Base-by-base conservation (phyloP, 2,797 vertebrate genomes). In the Cuculus canorus region DNA sequence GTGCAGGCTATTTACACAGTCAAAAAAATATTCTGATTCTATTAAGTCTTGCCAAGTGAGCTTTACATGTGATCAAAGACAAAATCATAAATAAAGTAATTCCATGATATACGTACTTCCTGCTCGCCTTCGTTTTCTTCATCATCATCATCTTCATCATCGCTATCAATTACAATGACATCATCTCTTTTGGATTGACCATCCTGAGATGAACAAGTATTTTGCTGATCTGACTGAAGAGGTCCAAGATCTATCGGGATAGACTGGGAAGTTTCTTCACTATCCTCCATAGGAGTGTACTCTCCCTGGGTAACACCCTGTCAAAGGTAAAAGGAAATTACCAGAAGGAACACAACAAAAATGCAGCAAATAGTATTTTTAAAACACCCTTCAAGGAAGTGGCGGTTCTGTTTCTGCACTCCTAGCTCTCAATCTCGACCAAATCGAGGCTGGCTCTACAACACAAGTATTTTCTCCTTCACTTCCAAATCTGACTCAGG, bases 91-190 rank as follows among this genome's bases (percentile, higher is more conserved):
- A 25, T 32, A 57, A 73, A 66, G 23, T 48, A 71, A 89, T 30
- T 82, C 52, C 66, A 71, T 6, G 12, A 60, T 85, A 98, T 22
- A 98, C 98, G 75, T 91, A 99, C 99, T 86, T 99, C 99, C 61
- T 99, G 99, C 6, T 99, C 99, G 3, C 98, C 98, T 96, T 98
- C 98, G 5, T 98, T 99, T 84, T 99, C 99, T 59, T 99, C 98
- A 48, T 99, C 99, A 3, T 99, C 99, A 2, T 99, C 99, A 35
- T 98, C 99, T 95, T 99, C 99, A 10, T 99, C 98, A 95, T 99
- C 99, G 11, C 99, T 99, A 60, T 98, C 98, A 90, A 99, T 99
- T 56, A 99, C 98, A 82, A 99, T 99, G 32, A 99, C 98, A 86
- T 99, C 98, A 68, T 98, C 98, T 84, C 98, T 98, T 73, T 98